Percentiles rank a stretch among this genome's conserved stretches.
Conservation (phyloP, 35 echinoderm and acorn worm species). For the Hemicentrotus pulcherrimus region DNA sequence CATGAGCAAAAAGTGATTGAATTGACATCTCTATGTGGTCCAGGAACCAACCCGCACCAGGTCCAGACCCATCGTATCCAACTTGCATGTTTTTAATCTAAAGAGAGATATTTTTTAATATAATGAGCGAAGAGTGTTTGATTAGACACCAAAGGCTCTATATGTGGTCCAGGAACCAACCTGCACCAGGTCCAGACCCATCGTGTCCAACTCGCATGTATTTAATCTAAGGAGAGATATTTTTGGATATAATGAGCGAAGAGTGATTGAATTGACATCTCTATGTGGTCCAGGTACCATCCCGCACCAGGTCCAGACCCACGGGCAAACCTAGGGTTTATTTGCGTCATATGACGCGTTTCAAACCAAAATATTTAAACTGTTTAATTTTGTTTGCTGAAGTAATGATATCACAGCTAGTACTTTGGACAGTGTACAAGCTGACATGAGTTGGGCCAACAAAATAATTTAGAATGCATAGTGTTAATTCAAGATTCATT, state of each 20-base stretch:
- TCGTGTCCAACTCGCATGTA: constrained; percentile 94
- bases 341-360: too few relatives aligned
- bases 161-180: constrained; percentile 89
- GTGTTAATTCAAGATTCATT: too few relatives aligned
- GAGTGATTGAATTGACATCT: background rate
- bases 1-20: background rate
- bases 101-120: background rate
- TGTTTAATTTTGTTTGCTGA: too few relatives aligned
- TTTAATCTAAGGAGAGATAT: constrained; percentile 65
- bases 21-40: constrained; percentile 64
- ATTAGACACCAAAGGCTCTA: constrained; percentile 29
- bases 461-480: too few relatives aligned
- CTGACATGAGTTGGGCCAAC: too few relatives aligned
- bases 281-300: constrained; percentile 90
- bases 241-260: background rate
- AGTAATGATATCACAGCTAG: too few relatives aligned
- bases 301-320: constrained; percentile 90
- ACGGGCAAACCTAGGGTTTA: too few relatives aligned
- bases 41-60: constrained; percentile 95
- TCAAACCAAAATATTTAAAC: too few relatives aligned
- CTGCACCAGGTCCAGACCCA: constrained; percentile 89
- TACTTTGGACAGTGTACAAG: too few relatives aligned
- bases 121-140: background rate
- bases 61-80: constrained; percentile 90
- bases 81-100: constrained; percentile 91